Conservation (phyloP, 2,888 invertebrate species). For the Carcina quercana region DNA sequence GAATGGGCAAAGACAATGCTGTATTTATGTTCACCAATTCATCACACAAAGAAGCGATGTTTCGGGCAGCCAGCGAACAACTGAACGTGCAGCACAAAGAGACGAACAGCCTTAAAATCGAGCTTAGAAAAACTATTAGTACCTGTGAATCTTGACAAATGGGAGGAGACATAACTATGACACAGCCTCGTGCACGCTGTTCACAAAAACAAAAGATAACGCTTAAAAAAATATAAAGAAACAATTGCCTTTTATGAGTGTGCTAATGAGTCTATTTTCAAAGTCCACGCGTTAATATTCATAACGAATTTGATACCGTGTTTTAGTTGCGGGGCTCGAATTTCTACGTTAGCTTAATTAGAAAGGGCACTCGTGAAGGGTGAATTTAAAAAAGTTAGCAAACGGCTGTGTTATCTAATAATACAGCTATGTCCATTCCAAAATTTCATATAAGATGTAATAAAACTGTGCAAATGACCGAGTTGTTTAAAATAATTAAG, state of each 20-base stretch:
- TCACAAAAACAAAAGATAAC: constrained; percentile 45
- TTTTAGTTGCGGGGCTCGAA: constrained; percentile 10
- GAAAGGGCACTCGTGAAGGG: constrained; percentile 1
- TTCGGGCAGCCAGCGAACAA: constrained; percentile 46
- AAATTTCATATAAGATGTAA: no score
- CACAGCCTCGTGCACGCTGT: constrained; percentile 44
- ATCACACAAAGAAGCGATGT: constrained; percentile 66
- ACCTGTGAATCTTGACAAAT: constrained; percentile 42
- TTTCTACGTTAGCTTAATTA: constrained; percentile 7
- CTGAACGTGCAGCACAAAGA: constrained; percentile 41
- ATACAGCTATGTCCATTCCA: no score
- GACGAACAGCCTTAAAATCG: constrained; percentile 49
- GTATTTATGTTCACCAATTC: constrained; percentile 72
- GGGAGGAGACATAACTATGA: constrained; percentile 42
- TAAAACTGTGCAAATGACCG: no score
- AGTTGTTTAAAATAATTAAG: no score
- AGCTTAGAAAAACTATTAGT: constrained; percentile 57
- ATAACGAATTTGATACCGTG: constrained; percentile 22
- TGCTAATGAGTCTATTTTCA: constrained; percentile 43
- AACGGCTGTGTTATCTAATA: no score
- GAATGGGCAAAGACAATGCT: constrained; percentile 63
- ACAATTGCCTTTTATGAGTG: constrained; percentile 61
- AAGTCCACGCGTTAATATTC: constrained; percentile 30
- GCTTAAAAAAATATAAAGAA: constrained; percentile 52
- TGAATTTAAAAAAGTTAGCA: constrained; percentile 2